Percentiles rank a stretch among this genome's conserved stretches.
Conservation (phyloP, 2,797 vertebrate genomes). For the Malacoraja senta region DNA sequence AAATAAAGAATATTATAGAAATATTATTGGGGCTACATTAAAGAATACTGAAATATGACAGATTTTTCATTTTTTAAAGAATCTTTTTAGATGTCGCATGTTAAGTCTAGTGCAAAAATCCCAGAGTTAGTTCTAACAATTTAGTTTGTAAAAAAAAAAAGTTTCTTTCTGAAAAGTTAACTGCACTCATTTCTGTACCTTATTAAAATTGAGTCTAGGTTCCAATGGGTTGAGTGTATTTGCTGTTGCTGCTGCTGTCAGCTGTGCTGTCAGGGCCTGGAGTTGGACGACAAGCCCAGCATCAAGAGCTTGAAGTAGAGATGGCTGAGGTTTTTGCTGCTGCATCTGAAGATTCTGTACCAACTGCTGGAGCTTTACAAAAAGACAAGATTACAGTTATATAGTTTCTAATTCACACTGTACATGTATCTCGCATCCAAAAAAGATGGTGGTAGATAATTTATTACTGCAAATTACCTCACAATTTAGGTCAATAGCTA, state of each 20-base stretch:
- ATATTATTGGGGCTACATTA: background rate
- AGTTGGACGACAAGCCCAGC: slow-evolving; percentile 93
- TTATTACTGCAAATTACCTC: no score
- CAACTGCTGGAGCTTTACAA: slow-evolving; percentile 81
- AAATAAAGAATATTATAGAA: background rate
- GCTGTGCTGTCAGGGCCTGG: slow-evolving; percentile 92
- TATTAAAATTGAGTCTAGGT: slow-evolving; percentile 91
- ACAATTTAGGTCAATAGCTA: no score
- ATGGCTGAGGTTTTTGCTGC: slow-evolving; percentile 96
- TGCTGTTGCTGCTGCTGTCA: slow-evolving; percentile 85
- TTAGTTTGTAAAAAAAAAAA: no score
- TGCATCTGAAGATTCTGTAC: slow-evolving; percentile 95
- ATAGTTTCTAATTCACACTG: background rate
- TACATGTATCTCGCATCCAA: background rate
- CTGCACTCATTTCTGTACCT: slow-evolving; percentile 60
- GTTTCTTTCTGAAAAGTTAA: no score
- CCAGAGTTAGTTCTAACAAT: background rate
- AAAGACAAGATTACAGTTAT: background rate
- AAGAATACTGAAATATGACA: background rate
- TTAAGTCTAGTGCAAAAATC: background rate
- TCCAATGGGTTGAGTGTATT: slow-evolving; percentile 87
- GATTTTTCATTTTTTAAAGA: background rate
- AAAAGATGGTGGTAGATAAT: no score
- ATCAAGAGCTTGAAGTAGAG: slow-evolving; percentile 88
- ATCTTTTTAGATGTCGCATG: background rate